Conservation (phyloP, 2,797 vertebrate genomes). For the Lindbergichthys nudifrons region DNA sequence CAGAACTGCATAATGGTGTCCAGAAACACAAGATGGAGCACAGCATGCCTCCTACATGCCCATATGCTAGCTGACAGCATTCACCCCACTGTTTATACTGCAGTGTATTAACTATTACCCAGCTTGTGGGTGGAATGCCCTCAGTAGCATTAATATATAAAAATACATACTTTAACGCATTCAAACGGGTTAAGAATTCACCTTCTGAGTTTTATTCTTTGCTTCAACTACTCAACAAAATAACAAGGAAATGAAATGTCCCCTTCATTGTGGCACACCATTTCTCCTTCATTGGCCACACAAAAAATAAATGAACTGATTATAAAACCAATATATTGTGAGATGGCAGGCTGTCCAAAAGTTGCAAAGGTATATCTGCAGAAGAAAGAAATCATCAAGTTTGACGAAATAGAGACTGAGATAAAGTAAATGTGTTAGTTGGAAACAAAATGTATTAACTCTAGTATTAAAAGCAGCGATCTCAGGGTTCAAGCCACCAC, state of each 20-base stretch:
- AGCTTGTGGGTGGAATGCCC: slow-evolving; percentile 42
- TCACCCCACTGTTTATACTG: slow-evolving; percentile 41
- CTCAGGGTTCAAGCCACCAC: not conserved
- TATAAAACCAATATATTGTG: not conserved
- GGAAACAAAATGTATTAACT: not conserved
- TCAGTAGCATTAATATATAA: slow-evolving; percentile 10
- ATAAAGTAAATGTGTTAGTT: not conserved
- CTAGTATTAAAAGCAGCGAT: not conserved
- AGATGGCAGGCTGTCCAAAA: not conserved
- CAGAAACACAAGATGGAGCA: slow-evolving; percentile 70
- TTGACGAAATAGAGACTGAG: not conserved
- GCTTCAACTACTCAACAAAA: not conserved
- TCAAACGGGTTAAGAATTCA: slow-evolving; percentile 20
- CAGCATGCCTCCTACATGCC: slow-evolving; percentile 70
- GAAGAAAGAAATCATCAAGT: not conserved
- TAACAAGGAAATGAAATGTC: not conserved
- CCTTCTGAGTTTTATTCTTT: slow-evolving; percentile 7
- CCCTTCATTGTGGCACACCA: not conserved
- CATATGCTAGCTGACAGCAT: slow-evolving; percentile 63
- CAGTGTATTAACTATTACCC: slow-evolving; percentile 41
- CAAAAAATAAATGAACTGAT: slow-evolving; percentile 6
- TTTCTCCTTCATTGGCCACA: too few relatives aligned
- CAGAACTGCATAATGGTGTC: slow-evolving; percentile 71
- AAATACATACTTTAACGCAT: not conserved
- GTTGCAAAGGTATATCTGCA: not conserved